Evolutionary conservation across 2,113 vertebrate genomes (phyloP).

Genomic region (Hemiprocne comata): DNA sequence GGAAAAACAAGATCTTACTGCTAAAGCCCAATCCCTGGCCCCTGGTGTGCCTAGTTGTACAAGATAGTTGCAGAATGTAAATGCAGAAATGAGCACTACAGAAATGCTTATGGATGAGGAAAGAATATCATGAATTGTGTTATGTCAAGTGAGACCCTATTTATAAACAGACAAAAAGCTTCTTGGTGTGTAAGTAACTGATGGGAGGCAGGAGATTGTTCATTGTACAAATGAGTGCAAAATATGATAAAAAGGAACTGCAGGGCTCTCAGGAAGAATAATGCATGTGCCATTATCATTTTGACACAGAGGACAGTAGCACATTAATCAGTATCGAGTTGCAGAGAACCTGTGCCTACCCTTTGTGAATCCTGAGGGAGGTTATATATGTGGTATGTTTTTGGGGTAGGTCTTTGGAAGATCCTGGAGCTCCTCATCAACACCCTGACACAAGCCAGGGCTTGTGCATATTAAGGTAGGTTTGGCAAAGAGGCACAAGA

Average conservation of each 20-base stretch:
- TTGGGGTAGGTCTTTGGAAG: background rate
- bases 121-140: slow-evolving; percentile 47
- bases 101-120: slow-evolving; percentile 59
- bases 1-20: background rate
- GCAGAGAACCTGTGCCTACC: background rate
- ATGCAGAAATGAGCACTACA: slow-evolving; percentile 18
- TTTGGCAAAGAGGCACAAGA: background rate
- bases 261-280: slow-evolving; percentile 37
- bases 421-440: background rate
- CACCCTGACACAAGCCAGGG: background rate
- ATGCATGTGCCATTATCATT: background rate
- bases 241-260: slow-evolving; percentile 34
- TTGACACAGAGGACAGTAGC: background rate
- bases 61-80: slow-evolving; percentile 30
- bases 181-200: slow-evolving; percentile 34
- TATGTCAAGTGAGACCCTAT: slow-evolving; percentile 55
- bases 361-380: background rate
- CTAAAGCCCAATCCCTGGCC: slow-evolving; percentile 6
- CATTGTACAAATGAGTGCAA: slow-evolving; percentile 43
- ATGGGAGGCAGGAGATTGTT: slow-evolving; percentile 47
- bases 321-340: background rate
- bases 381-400: rapidly evolving
- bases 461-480: background rate
- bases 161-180: slow-evolving; percentile 64
- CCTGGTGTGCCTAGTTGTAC: slow-evolving; percentile 8